Evolutionary conservation across 2,888 invertebrate species (phyloP).

Genomic region (Argynnis bischoffii): DNA sequence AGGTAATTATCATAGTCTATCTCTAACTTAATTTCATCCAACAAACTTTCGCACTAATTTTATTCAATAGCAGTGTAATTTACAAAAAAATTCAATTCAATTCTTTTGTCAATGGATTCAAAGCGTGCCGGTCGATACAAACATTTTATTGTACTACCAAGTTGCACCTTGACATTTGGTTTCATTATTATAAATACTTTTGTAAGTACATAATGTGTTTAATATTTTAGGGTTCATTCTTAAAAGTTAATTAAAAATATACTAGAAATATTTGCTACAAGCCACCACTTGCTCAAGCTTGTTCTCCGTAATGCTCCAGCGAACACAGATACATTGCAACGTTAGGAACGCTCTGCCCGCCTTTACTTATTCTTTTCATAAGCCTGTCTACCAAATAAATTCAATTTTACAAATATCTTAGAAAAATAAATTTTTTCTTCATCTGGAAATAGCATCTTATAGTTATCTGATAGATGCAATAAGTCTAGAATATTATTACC

Average conservation of each 20-base stretch:
- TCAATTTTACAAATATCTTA: constrained; percentile 17
- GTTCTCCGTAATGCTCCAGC: constrained; percentile 23
- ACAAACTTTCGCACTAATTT: no score
- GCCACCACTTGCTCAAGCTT: constrained; percentile 16
- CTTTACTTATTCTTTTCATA: constrained; percentile 25
- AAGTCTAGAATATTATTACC: no score
- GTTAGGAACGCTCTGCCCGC: constrained; percentile 24
- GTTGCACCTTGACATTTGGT: no score
- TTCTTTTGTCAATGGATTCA: no score
- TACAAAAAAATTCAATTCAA: no score
- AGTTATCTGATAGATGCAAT: no score
- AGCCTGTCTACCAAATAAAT: constrained; percentile 24
- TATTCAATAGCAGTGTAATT: no score
- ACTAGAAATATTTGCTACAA: constrained; percentile 11
- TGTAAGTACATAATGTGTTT: background rate
- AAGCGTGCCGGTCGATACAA: no score
- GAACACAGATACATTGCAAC: constrained; percentile 31
- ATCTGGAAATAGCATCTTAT: background rate
- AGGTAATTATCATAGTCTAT: no score
- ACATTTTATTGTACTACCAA: no score
- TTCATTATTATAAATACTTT: no score
- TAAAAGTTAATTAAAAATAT: background rate
- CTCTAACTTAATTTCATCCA: no score
- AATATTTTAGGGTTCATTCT: background rate
- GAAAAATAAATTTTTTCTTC: background rate